Evolutionary conservation across 2,797 vertebrate genomes (phyloP), one percentile per base, ranked within the genome.

Genomic region (Periparus ater): DNA sequence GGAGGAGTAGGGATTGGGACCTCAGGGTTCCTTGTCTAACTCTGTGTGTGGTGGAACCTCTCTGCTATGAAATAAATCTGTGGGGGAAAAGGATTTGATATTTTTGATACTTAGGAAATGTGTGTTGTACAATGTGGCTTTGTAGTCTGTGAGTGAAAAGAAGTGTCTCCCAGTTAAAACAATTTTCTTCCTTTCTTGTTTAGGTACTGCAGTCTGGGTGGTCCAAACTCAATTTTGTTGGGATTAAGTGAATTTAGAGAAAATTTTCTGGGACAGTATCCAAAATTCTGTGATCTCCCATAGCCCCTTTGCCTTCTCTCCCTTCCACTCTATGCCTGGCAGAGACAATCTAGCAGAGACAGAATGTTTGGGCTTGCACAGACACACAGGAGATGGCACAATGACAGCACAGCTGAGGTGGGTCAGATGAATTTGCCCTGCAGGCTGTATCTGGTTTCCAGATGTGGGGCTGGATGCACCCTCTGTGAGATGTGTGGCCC

Each of bases 391-490:
- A 34, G 44, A 23, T 67, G 44, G 65, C 60, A 74, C 79, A 38
- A 1, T 5, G 32, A 10, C 62, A 57, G 1, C 10, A 6, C 16
- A 32, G 32, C 5, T 3, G 54, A 27, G 44, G 29, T 3, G 1
- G 38, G 22, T 30, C 22, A 34, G 82, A 42, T 17, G 53, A 18
- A 12, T 78, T 66, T 47, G 40, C 67, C 48, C 66, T 65, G 25
- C 63, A 87, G 89, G 58, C 47, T 94, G 34, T 32, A 2, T 85
- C 51, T 91, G 87, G 1, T 70, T 85, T 73, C 82, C 89, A 91
- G 71, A 89, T 91, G 88, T 63, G 72, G 30, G 62, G 40, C 51
- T 85, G 38, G 32, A 38, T 42, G 45, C 54, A 40, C 62, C 45
- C 71, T 16, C 6, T 42, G 58, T 50, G 67, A 66, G 45, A 61